Percentiles rank a stretch among this genome's conserved stretches.
These are phyloP conservation scores for Globodera ellingtonae DNA, from an alignment of 1,140 invertebrate genomes.

Conservation along the genomic window DNA sequence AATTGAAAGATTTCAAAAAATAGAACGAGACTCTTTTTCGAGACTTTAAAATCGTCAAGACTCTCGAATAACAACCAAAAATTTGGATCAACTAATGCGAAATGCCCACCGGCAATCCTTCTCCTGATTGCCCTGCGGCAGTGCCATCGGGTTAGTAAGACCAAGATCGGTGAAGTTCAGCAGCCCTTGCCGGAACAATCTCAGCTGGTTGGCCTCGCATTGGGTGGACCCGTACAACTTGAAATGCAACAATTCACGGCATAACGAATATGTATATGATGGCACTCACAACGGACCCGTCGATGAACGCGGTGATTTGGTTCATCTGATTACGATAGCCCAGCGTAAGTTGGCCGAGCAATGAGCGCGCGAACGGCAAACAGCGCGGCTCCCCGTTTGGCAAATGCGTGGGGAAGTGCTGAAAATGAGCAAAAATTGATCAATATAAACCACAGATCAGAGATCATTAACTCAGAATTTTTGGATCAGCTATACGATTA, in stretches of 20 bases:
- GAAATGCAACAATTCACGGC: neutral
- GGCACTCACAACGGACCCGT: slow-evolving; percentile 74
- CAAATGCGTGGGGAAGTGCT: slow-evolving; percentile 52
- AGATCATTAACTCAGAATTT: neutral
- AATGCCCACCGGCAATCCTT: neutral
- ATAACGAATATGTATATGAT: neutral
- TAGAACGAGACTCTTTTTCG: too few relatives aligned
- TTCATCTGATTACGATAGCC: slow-evolving; percentile 67
- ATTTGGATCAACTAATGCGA: neutral
- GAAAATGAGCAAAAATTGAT: neutral
- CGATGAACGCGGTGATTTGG: slow-evolving; percentile 79
- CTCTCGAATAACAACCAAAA: too few relatives aligned
- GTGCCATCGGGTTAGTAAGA: slow-evolving; percentile 41
- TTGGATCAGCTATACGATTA: neutral
- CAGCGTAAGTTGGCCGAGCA: slow-evolving; percentile 81
- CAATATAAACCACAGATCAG: neutral
- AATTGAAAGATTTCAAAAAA: too few relatives aligned
- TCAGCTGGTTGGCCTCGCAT: slow-evolving; percentile 73
- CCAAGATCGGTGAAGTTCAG: slow-evolving; percentile 59
- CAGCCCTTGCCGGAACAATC: slow-evolving; percentile 53
- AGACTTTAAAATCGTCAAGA: too few relatives aligned
- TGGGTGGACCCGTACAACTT: slow-evolving; percentile 75
- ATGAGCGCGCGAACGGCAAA: slow-evolving; percentile 86
- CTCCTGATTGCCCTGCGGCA: slow-evolving; percentile 43
- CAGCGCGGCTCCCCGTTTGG: slow-evolving; percentile 68